These are phyloP conservation scores for Eulacestoma nigropectus DNA, from an alignment of 2,113 vertebrate genomes.

Conservation along the genomic window DNA sequence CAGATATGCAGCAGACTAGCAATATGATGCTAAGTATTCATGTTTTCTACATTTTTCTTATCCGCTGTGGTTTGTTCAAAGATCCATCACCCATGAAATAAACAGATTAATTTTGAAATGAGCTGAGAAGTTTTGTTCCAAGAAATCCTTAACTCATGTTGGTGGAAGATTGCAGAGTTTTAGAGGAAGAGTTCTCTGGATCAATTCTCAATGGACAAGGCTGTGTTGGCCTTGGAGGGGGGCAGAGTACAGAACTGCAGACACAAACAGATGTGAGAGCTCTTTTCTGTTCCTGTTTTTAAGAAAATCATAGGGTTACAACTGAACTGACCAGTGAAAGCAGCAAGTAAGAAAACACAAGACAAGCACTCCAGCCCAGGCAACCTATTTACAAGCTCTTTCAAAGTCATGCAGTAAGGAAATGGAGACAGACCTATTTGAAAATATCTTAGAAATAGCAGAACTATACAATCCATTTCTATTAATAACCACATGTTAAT, in stretches of 20 bases:
- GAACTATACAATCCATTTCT: not conserved
- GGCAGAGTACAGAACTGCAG: not conserved
- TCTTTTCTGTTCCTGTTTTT: not conserved
- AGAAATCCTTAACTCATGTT: not conserved
- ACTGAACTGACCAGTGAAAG: not conserved
- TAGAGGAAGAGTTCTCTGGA: not conserved
- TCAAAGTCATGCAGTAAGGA: not conserved
- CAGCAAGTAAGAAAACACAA: not conserved
- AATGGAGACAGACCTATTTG: not conserved
- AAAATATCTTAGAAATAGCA: not conserved
- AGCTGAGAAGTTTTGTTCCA: not conserved
- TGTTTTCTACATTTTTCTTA: not conserved
- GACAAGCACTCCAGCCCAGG: not conserved
- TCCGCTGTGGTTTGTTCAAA: not conserved
- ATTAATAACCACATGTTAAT: not conserved
- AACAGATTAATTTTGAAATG: not conserved
- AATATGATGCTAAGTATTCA: not conserved
- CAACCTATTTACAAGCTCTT: not conserved
- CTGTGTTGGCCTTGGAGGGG: not conserved
- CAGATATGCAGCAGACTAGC: not conserved
- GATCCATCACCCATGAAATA: not conserved
- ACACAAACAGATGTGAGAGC: not conserved
- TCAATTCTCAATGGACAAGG: not conserved
- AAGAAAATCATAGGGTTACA: not conserved
- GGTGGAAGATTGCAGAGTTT: not conserved